Evolutionary conservation across 2,888 invertebrate genomes (phyloP), one percentile per base, ranked within the genome.

Genomic region (Drosophila rubida): DNA sequence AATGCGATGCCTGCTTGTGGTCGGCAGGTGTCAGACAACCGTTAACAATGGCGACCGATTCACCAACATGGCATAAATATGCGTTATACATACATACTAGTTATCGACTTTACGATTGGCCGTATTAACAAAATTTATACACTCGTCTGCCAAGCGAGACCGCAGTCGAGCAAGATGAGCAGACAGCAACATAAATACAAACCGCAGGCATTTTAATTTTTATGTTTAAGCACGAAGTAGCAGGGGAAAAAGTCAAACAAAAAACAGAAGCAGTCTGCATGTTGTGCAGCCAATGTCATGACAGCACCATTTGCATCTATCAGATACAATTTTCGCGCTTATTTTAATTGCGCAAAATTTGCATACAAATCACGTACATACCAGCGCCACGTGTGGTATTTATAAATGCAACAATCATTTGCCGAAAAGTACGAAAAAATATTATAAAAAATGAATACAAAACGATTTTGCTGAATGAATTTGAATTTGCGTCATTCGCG

Each of bases 151-250:
- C 64, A 78, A 67, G 69, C 78, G 57, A 22, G 50, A 78, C 73
- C 50, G 25, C 62, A 66, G 30, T 27, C 30, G 23, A 4, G 41
- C 45, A 49, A 55, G 39, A 44, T 48, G 35, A 39, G 1, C 11
- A 48, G 22, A n/a, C 11, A 41, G 13, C 41, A 42, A 64, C 59
- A 64, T 67, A 55, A 65, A 71, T 49, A 61, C 58, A 63, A 53
- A 67, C 74, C 84, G 64, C 87, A 79, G 80, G 77, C 67, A 80
- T 86, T 81, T 81, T 70, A 81, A 82, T 78, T 80, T 74, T 55
- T 37, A 69, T 67, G 66, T 65, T 85, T 53, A 37, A 78, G 55
- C 78, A 67, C 48, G 62, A 78, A 61, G 62, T 50, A 39, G 9
- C 16, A 6, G n/a, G n/a, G n/a, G n/a, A 46, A 46, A 5, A 46